Conservation (phyloP, 2,113 vertebrate species). For the Ictalurus punctatus region DNA sequence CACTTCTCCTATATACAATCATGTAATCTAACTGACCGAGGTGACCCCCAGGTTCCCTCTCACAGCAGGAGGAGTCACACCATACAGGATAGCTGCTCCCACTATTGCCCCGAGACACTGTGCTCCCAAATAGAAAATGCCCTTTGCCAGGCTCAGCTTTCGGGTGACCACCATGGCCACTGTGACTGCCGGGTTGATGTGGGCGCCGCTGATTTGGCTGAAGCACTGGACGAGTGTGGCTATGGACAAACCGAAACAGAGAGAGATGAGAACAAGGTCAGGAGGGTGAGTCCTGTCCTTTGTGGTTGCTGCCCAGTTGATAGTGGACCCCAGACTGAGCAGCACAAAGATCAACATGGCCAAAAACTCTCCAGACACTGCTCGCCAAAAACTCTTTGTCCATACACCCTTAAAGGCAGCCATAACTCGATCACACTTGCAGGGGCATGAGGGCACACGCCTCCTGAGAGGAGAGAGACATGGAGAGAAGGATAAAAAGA, state of each 20-base stretch:
- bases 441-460: constrained; percentile 75
- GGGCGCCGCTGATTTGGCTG: constrained; percentile 92
- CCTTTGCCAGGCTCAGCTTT: constrained; percentile 93
- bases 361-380: constrained; percentile 88
- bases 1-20: neutral
- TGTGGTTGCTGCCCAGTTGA: constrained; percentile 82
- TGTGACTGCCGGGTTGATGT: constrained; percentile 93
- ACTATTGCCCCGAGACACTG: constrained; percentile 90
- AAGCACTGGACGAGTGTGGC: constrained; percentile 98
- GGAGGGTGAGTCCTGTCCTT: constrained; percentile 78
- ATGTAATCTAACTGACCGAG: constrained; percentile 71
- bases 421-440: constrained; percentile 81
- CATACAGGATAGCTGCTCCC: constrained; percentile 86
- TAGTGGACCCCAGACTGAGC: constrained; percentile 89
- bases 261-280: constrained; percentile 89
- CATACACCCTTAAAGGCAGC: constrained; percentile 92
- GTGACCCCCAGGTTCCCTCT: constrained; percentile 86
- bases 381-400: constrained; percentile 96
- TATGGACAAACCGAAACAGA: constrained; percentile 95
- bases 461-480: constrained; percentile 72
- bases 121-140: constrained; percentile 85
- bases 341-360: constrained; percentile 92
- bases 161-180: constrained; percentile 88
- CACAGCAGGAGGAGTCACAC: constrained; percentile 82
- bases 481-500: neutral